Evolutionary conservation across 1,140 invertebrate species (phyloP).

Genomic region (Cydia splendana): DNA sequence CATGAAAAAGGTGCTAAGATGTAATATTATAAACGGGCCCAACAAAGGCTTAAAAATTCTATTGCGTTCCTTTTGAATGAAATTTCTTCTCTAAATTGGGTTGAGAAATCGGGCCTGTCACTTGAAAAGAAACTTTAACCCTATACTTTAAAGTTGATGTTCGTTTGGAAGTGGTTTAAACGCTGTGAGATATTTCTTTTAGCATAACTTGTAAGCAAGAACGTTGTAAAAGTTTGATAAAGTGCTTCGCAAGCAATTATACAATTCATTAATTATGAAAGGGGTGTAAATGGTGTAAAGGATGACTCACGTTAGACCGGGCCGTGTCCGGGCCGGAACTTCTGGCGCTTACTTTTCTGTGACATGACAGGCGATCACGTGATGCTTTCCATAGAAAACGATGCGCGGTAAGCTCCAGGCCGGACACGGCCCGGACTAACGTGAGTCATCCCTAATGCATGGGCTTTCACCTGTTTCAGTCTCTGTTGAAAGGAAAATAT

Average conservation of each 20-base stretch:
- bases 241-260: slow-evolving; percentile 11
- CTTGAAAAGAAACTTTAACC: too few relatives aligned
- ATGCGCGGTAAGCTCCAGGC: too few relatives aligned
- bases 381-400: too few relatives aligned
- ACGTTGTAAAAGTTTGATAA: slow-evolving; percentile 16
- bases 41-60: slow-evolving; percentile 29
- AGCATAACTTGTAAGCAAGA: slow-evolving; percentile 16
- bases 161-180: neutral
- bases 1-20: slow-evolving; percentile 20
- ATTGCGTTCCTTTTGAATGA: slow-evolving; percentile 8
- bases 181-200: neutral
- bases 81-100: slow-evolving; percentile 13
- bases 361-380: too few relatives aligned
- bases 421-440: too few relatives aligned
- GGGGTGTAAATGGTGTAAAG: neutral
- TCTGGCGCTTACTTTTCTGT: too few relatives aligned
- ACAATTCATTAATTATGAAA: slow-evolving; percentile 11
- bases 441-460: too few relatives aligned
- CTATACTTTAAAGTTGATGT: neutral
- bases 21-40: slow-evolving; percentile 1
- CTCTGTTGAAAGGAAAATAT: neutral
- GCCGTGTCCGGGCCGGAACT: too few relatives aligned
- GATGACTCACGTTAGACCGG: too few relatives aligned
- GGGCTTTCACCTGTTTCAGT: neutral
- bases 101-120: neutral